Evolutionary conservation across 53 echinoderm and acorn worm genomes (phyloP), one percentile per base, ranked within the genome.

Genomic region (Arbacia lixula): DNA sequence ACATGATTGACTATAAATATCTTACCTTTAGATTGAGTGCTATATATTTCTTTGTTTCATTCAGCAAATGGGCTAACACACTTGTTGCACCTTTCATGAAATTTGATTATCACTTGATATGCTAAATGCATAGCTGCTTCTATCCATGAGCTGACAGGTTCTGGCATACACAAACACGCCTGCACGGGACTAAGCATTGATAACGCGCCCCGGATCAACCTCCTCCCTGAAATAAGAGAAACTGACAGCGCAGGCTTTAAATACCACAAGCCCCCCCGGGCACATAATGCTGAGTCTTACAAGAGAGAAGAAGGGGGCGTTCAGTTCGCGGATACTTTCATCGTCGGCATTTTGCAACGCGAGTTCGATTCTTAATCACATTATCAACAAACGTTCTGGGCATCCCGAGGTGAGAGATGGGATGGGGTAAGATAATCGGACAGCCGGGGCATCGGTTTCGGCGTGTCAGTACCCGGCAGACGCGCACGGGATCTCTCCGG

Each of bases 351-450:
- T 71, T 41, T 33, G 50, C 24, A 49, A 41, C 2, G 6, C 49
- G 5, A 41, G 29, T 71, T 30, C 49, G 41, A 46, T 71, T 71
- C 72, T 71, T 71, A 71, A 71, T 71, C 72, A 49, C 49, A 71
- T 71, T 71, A 71, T 71, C 72, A 71, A 71, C 72, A 71, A 71
- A 50, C 42, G 43, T 30, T 41, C 72, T 19, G 19, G 20, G 10
- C 11, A 49, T 42, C 24, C 66, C 66, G 12, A 66, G 66, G 66
- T 66, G 66, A 66, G 66, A 66, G 66, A 66, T 38, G 24, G 66
- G 66, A 38, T 37, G 36, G 66, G 36, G 66, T 37, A 66, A 66
- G 66, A 35, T 66, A 66, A 66, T 66, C 36, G 66, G 66, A 66
- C 38, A 36, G 66, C 5, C n/a, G 5, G 38, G 38, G 66, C 66